Conservation (phyloP, 1,140 invertebrate species). For the Stenopsyche tienmushanensis region DNA sequence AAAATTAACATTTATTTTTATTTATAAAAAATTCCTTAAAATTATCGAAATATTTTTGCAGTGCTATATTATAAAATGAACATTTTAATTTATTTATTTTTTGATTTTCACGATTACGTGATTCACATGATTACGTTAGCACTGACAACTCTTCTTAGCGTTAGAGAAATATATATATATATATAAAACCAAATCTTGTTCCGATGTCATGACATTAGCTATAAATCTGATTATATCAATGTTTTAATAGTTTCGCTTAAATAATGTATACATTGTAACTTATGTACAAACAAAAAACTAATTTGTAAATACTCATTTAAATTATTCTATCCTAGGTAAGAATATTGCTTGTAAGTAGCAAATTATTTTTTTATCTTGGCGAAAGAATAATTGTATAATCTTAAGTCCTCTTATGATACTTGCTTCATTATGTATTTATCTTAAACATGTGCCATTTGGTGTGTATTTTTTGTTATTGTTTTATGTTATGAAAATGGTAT, state of each 20-base stretch:
- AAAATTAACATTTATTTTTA: too few species aligned
- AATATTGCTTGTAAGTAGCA: constrained; percentile 11
- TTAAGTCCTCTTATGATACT: neutral
- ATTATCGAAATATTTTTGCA: too few species aligned
- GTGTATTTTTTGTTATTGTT: neutral
- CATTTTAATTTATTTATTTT: too few species aligned
- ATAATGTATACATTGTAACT: neutral
- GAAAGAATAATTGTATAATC: neutral
- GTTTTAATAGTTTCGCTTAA: neutral
- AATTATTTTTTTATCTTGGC: constrained; percentile 13
- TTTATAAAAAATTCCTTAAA: too few species aligned
- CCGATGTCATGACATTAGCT: constrained; percentile 11
- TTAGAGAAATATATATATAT: too few species aligned
- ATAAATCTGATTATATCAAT: neutral
- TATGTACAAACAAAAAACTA: constrained; percentile 13
- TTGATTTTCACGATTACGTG: too few species aligned
- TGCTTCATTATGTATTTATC: constrained; percentile 9
- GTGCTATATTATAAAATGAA: too few species aligned
- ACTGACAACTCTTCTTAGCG: too few species aligned
- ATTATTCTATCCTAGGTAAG: neutral
- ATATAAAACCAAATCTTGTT: too few species aligned
- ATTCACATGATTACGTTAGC: too few species aligned
- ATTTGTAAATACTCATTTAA: constrained; percentile 20
- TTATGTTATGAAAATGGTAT: neutral
- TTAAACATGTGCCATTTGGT: constrained; percentile 13